Evolutionary conservation across 2,797 vertebrate species (phyloP), one percentile per base, ranked within the genome.

Genomic region (Clarias pachynema): DNA sequence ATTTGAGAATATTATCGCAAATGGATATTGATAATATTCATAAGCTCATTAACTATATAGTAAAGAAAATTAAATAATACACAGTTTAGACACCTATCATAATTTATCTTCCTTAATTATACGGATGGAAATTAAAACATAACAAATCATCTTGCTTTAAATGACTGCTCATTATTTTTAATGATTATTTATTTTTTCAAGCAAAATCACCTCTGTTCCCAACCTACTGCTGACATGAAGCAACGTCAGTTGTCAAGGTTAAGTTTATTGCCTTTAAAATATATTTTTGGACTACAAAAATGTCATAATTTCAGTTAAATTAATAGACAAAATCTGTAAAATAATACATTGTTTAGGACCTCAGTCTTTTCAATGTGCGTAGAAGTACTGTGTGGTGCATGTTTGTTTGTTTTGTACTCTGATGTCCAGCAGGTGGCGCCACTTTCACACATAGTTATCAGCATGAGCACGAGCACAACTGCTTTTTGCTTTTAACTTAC

Each of bases 351-450:
- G 31, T 65, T 29, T 65, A 15, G n/a, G 12, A 65, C n/a, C n/a
- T 65, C 29, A 26, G 62, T 65, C 12, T 3, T 68, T 2, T 31
- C 18, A 68, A 37, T 69, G 37, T 69, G 31, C 6, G 69, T 44
- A n/a, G 14, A 14, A 18, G 37, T 24, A 37, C 7, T 7, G 16
- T 34, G 22, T 34, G 7, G 40, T 26, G 70, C 26, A 37, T 73
- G 24, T 73, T 24, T 73, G 24, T 73, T 22, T 44, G 69, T 72
- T 37, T 44, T 40, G 73, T 78, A 79, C 26, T 22, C 44, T 40
- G 31, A 68, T 75, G 59, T 75, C 59, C 91, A 89, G 68, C 53
- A 93, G 90, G 60, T 63, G 89, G 84, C 84, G 81, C 79, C 79
- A 79, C 68, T 24, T 74, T 65, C 84, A 57, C 57, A 89, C 14